phyloP scores from a whole-genome alignment of 2,113 vertebrate genomes.

The Stigmatopora argus region DNA sequence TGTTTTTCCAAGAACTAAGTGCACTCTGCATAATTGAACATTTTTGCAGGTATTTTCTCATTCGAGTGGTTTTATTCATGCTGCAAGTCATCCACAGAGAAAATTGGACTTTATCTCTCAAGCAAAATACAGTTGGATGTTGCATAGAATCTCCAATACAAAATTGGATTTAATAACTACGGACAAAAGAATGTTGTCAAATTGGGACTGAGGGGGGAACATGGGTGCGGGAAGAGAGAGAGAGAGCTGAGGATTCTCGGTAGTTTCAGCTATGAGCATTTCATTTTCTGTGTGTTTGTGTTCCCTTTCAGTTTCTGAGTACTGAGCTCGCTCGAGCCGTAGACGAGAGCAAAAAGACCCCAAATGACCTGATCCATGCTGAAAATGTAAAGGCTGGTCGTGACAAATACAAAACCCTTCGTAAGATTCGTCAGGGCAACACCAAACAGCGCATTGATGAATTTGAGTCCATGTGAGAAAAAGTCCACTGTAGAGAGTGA shows the following conservation, averaged over 20 bases:
- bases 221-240: not conserved
- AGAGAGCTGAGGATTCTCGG: constrained; percentile 23
- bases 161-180: constrained; percentile 42
- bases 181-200: constrained; percentile 42
- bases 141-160: constrained; percentile 23
- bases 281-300: constrained; percentile 29
- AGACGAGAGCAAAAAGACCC: constrained; percentile 91
- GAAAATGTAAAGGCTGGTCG: constrained; percentile 89
- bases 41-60: constrained; percentile 23
- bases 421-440: constrained; percentile 94
- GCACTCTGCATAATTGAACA: constrained; percentile 47
- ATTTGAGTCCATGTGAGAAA: constrained; percentile 91
- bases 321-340: constrained; percentile 86
- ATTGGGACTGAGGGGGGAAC: constrained; percentile 12
- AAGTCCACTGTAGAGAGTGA: not conserved
- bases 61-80: constrained; percentile 30
- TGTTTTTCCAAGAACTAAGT: constrained; percentile 31
- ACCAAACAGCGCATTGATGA: constrained; percentile 97
- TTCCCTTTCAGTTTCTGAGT: constrained; percentile 78
- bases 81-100: constrained; percentile 9
- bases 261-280: constrained; percentile 32
- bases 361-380: constrained; percentile 90
- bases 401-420: constrained; percentile 97
- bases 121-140: constrained; percentile 24
- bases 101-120: constrained; percentile 22